phyloP scores from a whole-genome alignment of 2,797 vertebrate species.

The Sitta carolinensis region DNA sequence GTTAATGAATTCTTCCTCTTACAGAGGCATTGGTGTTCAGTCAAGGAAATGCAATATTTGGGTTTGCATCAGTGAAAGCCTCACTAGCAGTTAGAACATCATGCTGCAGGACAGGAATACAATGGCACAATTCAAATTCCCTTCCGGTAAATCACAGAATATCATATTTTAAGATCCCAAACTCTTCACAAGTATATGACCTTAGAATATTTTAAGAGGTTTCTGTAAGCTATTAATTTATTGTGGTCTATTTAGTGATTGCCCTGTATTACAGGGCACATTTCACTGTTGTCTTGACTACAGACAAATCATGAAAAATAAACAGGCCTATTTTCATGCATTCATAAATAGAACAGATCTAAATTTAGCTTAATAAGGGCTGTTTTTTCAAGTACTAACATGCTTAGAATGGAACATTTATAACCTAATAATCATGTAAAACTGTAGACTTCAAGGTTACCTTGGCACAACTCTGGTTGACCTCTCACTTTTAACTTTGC shows the following conservation, averaged over 20 bases:
- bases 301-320: slow-evolving; percentile 19
- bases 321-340: neutral
- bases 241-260: neutral
- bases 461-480: rapidly evolving
- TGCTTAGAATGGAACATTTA: neutral
- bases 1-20: neutral
- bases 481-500: neutral
- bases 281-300: slow-evolving; percentile 39
- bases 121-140: neutral
- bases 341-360: neutral
- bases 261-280: neutral
- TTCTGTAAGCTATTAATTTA: slow-evolving; percentile 12
- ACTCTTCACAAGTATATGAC: neutral
- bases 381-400: neutral
- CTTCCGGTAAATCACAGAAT: slow-evolving; percentile 9
- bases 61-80: neutral
- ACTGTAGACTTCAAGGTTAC: neutral
- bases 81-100: neutral
- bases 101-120: neutral
- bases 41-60: neutral
- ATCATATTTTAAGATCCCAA: neutral
- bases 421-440: neutral
- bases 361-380: slow-evolving; percentile 5
- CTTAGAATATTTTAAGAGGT: neutral
- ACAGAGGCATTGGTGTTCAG: neutral